Conservation (phyloP, 2,797 vertebrate species). For the Champsocephalus gunnari region DNA sequence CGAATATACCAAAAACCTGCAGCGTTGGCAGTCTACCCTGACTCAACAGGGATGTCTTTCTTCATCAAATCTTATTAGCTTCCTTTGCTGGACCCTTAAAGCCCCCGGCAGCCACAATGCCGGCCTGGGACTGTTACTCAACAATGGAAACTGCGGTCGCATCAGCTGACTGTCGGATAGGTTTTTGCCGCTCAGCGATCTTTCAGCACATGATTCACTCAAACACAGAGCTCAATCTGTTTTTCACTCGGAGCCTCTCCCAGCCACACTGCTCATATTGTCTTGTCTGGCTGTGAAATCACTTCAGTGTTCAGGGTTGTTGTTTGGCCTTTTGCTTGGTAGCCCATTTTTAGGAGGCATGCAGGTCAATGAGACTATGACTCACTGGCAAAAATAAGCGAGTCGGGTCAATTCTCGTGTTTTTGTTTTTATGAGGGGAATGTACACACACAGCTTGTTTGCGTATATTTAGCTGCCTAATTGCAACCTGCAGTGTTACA, state of each 20-base stretch:
- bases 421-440: conserved; percentile 66
- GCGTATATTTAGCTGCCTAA: conserved; percentile 60
- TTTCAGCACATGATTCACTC: conserved; percentile 73
- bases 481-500: conserved; percentile 56
- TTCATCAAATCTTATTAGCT: conserved; percentile 14
- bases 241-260: conserved; percentile 44
- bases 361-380: conserved; percentile 66
- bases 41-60: conserved; percentile 23
- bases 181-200: conserved; percentile 71
- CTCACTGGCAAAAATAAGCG: conserved; percentile 44
- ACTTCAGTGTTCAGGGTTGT: conserved; percentile 27
- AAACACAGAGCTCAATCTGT: conserved; percentile 73
- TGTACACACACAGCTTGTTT: conserved; percentile 64
- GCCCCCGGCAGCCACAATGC: conserved; percentile 27
- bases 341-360: conserved; percentile 41
- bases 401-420: conserved; percentile 53
- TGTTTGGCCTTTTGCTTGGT: not conserved
- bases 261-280: conserved; percentile 64
- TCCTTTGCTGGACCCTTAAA: conserved; percentile 25
- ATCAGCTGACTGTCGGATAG: conserved; percentile 79
- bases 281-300: conserved; percentile 37
- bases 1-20: conserved; percentile 3
- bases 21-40: not conserved
- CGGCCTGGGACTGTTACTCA: conserved; percentile 61
- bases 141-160: conserved; percentile 51